Evolutionary conservation across 2,888 invertebrate species (phyloP).

Genomic region (Andrena bicolor): DNA sequence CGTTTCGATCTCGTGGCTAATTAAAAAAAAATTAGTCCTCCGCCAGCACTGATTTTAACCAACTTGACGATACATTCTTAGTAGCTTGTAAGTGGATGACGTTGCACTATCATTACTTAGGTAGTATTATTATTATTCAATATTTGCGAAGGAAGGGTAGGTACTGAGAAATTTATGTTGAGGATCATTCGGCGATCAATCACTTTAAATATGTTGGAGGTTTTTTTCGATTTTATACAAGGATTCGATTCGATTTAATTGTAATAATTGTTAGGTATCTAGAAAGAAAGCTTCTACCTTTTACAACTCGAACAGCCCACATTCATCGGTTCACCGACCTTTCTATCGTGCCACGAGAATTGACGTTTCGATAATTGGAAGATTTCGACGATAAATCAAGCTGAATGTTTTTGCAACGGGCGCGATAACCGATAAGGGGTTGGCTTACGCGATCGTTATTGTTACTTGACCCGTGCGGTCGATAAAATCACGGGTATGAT

Average conservation of each 20-base stretch:
- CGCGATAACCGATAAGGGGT: constrained; percentile 31
- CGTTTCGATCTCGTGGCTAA: constrained; percentile 26
- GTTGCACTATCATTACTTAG: no score
- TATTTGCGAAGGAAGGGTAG: no score
- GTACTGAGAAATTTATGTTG: no score
- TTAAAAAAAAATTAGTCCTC: constrained; percentile 33
- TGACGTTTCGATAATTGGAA: constrained; percentile 52
- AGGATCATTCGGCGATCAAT: no score
- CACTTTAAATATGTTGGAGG: no score
- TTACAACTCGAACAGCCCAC: not conserved
- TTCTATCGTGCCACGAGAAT: not conserved
- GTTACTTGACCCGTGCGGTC: constrained; percentile 51
- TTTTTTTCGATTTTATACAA: no score
- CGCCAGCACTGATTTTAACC: no score
- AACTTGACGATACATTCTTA: no score
- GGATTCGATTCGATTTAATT: no score
- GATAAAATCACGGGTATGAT: constrained; percentile 66
- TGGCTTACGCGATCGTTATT: constrained; percentile 56
- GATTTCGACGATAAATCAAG: constrained; percentile 41
- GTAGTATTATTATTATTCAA: no score
- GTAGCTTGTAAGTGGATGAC: no score
- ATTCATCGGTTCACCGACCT: not conserved
- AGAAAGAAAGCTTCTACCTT: not conserved
- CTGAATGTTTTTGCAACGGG: constrained; percentile 4
- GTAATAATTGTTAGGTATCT: no score